phyloP scores from a whole-genome alignment of 2,797 vertebrate genomes.

The Apodemus agrarius region DNA sequence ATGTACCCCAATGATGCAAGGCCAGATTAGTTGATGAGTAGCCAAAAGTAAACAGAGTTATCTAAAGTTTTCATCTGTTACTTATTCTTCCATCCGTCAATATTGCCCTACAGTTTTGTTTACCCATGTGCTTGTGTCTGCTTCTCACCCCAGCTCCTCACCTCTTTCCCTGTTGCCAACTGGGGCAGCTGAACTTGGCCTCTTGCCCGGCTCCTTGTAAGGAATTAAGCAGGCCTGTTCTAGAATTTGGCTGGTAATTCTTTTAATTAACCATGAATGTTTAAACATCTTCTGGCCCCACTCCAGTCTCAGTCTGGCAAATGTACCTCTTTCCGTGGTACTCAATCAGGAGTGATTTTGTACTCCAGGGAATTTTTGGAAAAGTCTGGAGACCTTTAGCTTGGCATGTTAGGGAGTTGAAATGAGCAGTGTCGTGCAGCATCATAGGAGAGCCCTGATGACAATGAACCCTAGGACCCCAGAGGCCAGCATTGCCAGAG shows the following conservation, averaged over 20 bases:
- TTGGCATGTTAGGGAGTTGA: neutral
- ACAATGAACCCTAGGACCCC: neutral
- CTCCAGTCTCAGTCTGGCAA: neutral
- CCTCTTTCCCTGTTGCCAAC: neutral
- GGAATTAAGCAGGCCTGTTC: neutral
- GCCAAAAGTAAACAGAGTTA: neutral
- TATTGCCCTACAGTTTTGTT: neutral
- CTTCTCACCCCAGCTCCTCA: neutral
- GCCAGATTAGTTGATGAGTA: neutral
- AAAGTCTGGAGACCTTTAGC: neutral
- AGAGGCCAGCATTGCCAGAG: neutral
- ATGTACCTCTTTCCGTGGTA: neutral
- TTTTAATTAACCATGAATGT: conserved; percentile 16
- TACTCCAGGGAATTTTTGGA: neutral
- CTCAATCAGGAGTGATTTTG: neutral
- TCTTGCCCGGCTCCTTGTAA: neutral
- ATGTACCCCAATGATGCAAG: neutral
- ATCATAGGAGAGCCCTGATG: neutral
- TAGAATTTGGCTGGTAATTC: conserved; percentile 11
- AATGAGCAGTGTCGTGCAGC: neutral
- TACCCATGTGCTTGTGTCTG: neutral
- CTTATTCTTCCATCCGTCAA: neutral
- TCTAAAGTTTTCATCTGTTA: neutral
- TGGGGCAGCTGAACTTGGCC: neutral
- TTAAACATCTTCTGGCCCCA: conserved; percentile 34